Evolutionary conservation across 2,888 invertebrate species (phyloP).

Genomic region (Podabrus alpinus): DNA sequence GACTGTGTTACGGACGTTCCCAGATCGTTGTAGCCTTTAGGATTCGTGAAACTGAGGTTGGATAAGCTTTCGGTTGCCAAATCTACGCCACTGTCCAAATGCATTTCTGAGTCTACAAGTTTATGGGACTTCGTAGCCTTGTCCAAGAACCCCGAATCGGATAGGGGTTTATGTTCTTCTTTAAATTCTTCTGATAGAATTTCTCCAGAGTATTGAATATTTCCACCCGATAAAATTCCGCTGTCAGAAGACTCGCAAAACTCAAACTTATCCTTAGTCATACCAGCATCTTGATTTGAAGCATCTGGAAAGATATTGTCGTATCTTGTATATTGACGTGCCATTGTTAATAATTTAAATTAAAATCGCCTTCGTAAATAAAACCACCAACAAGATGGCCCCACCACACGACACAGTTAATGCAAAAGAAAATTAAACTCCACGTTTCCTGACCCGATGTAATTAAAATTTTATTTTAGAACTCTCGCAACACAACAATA

Average conservation of each 20-base stretch:
- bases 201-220: slow-evolving; percentile 46
- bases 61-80: slow-evolving; percentile 64
- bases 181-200: slow-evolving; percentile 41
- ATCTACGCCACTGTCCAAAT: slow-evolving; percentile 71
- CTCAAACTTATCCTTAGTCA: slow-evolving; percentile 42
- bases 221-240: slow-evolving; percentile 51
- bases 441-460: not conserved
- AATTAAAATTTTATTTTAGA: not conserved
- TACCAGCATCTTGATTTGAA: slow-evolving; percentile 38
- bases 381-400: slow-evolving; percentile 17
- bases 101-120: slow-evolving; percentile 50
- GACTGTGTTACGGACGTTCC: slow-evolving; percentile 38
- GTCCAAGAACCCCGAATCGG: slow-evolving; percentile 28
- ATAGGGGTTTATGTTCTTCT: slow-evolving; percentile 34
- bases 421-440: not conserved
- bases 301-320: slow-evolving; percentile 45
- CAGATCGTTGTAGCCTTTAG: slow-evolving; percentile 49
- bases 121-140: not conserved
- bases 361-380: not conserved
- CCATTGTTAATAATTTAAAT: slow-evolving; percentile 9
- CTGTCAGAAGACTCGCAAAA: slow-evolving; percentile 48
- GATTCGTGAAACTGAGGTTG: slow-evolving; percentile 59
- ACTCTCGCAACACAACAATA: not conserved
- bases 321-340: slow-evolving; percentile 21
- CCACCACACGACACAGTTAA: not conserved